These are phyloP conservation scores for Dendroctonus ponderosae DNA, from an alignment of 1,140 invertebrate species.

Conservation along the genomic window DNA sequence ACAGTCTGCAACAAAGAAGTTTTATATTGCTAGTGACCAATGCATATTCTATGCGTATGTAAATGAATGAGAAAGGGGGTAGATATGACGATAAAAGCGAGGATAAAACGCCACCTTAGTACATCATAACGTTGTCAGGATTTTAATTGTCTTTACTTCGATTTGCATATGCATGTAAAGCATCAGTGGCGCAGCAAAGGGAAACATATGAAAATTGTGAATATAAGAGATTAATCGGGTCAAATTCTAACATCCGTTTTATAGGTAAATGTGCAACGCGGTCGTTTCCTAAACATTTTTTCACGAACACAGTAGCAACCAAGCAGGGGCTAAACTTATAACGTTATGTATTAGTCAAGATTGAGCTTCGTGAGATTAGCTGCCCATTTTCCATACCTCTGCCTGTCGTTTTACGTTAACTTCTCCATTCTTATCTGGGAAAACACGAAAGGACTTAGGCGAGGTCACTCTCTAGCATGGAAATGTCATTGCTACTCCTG, in stretches of 20 bases:
- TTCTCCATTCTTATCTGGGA: constrained; percentile 33
- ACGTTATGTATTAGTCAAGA: constrained; percentile 27
- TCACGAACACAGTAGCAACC: no score
- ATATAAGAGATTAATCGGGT: no score
- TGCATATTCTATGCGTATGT: background rate
- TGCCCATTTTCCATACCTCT: constrained; percentile 31
- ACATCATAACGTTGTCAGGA: constrained; percentile 13
- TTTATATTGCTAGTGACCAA: background rate
- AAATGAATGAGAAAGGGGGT: constrained; percentile 2
- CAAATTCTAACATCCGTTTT: no score
- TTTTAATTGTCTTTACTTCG: constrained; percentile 7
- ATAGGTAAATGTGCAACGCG: no score
- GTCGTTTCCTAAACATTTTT: no score
- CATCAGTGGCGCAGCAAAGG: no score
- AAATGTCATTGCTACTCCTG: constrained; percentile 28
- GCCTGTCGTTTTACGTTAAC: constrained; percentile 35
- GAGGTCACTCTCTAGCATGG: constrained; percentile 33
- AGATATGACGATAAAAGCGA: constrained; percentile 2
- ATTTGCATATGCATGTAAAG: constrained; percentile 2
- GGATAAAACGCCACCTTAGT: background rate
- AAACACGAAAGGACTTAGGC: constrained; percentile 32
- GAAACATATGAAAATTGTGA: no score
- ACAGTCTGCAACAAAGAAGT: background rate
- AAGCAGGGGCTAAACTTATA: background rate
- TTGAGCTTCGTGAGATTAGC: constrained; percentile 35